Evolutionary conservation across 2,797 vertebrate species (phyloP), one percentile per base, ranked within the genome.

Genomic region (Hafferia zeledoni): DNA sequence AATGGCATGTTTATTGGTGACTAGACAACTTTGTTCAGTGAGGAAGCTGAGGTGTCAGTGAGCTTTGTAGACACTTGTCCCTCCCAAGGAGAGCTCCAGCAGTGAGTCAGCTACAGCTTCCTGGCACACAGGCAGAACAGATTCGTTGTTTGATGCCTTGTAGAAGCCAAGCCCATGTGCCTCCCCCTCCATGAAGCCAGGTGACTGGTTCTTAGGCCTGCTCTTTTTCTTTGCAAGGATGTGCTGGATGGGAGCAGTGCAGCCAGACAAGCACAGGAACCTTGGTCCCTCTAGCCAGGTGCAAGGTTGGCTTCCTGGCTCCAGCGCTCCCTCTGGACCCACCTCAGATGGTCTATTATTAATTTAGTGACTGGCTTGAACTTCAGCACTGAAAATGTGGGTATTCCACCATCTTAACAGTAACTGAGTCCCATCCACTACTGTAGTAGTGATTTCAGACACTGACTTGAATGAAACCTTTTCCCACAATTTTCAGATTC

Each of bases 41-140:
- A 83, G 68, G 87, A 75, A 94, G 59, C n/a, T 37, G 52, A 70
- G 39, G 57, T 90, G 71, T 90, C 90, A 46, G 80, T 71, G 63
- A 53, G 57, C 39, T 87, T 69, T 88, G 71, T 35, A 63, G 47
- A 57, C 83, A 67, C 30, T 56, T 23, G 23, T 61, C 44, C 57
- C 35, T 88, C 84, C 71, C 72, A 43, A 85, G 44, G 22, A 72
- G 28, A 90, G 41, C 76, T 89, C 63, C 71, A 46, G 63, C 30
- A n/a, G 30, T 75, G 75, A 92, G 63, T 88, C 87, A 83, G 84
- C 60, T 56, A 61, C 64, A 89, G 52, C 53, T 83, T 83, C 49
- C 30, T 17, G 0, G 53, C 63, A 64, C 13, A 1, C 41, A 76
- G n/a, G 39, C 57, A 47, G 41, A 65, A 56, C 2, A 3, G 67